Evolutionary conservation across 2,888 invertebrate genomes (phyloP), one percentile per base, ranked within the genome.

Genomic region (Eremobia ochroleuca): DNA sequence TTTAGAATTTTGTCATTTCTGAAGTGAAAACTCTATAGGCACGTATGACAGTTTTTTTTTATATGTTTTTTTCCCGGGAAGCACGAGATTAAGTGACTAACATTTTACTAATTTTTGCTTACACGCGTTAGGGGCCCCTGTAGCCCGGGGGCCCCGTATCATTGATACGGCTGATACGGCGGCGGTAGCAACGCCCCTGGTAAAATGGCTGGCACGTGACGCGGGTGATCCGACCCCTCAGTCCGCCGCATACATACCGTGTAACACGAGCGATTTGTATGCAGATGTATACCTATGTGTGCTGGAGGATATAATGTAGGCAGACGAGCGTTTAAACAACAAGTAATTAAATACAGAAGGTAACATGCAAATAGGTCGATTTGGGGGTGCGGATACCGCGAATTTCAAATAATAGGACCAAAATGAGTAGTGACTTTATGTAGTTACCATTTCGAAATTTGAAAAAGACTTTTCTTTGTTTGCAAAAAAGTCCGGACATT

Each of bases 131-230:
- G n/a, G n/a, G n/a, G n/a, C n/a, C n/a, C n/a, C n/a, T n/a, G n/a
- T n/a, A n/a, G n/a, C n/a, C n/a, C n/a, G n/a, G n/a, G n/a, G n/a
- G n/a, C n/a, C n/a, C n/a, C n/a, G n/a, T n/a, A n/a, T n/a, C n/a
- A n/a, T n/a, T n/a, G n/a, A n/a, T n/a, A n/a, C n/a, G n/a, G n/a
- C n/a, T n/a, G n/a, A n/a, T n/a, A n/a, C n/a, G n/a, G n/a, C n/a
- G n/a, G n/a, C n/a, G n/a, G n/a, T n/a, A n/a, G n/a, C n/a, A n/a
- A n/a, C n/a, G n/a, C n/a, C n/a, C n/a, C n/a, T n/a, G n/a, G 67
- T 59, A 66, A 59, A 77, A 67, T 67, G 40, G 34, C 31, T 25
- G 77, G 9, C 66, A 49, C 31, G 76, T 77, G 77, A 77, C 59
- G 31, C 46, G 21, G 28, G n/a, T 55, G 76, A 76, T 21, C 49